Evolutionary conservation across 2,797 vertebrate species (phyloP), one percentile per base, ranked within the genome.

Genomic region (Agapornis canus): DNA sequence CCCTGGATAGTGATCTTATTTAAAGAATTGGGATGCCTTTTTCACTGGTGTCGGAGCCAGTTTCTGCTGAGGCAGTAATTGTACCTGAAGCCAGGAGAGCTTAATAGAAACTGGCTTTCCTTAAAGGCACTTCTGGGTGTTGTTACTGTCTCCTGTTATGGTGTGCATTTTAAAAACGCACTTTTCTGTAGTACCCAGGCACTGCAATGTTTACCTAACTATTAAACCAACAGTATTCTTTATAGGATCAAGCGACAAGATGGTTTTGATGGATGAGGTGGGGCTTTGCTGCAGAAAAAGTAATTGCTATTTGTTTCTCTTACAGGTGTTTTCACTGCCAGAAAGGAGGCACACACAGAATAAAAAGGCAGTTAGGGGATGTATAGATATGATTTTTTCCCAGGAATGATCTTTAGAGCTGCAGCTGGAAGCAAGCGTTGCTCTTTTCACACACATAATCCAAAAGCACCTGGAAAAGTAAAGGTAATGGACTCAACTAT

Each of bases 11-110:
- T 45, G 76, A 88, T 66, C 39, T 82, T 77, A 56, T 80, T 86
- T 86, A 75, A 91, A 80, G 69, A 84, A 60, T 15, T 83, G 72
- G 63, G 54, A 70, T 47, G 29, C 49, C 47, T 81, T 87, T 93
- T 81, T 71, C 59, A 25, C 12, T 49, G 39, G 39, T 92, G 75
- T 70, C 43, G 47, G 31, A 79, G 61, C 47, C 57, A 65, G 63
- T 73, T 81, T 66, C 57, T 82, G 64, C 69, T 61, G 27, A 68
- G 82, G 63, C 26, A 78, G n/a, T 68, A 89, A 72, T 5, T 57
- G 11, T 47, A 63, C 40, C 54, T 75, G 69, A 76, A 96, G 37
- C 40, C 61, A 42, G 49, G 26, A 65, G 43, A 83, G 20, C 43
- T 72, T 60, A 39, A 47, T 8, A 42, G 47, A 56, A 25, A 29